Percentiles rank a stretch among this genome's conserved stretches.
These are phyloP conservation scores for Drepanosiphum platanoidis DNA, from an alignment of 2,888 invertebrate species.

Conservation along the genomic window DNA sequence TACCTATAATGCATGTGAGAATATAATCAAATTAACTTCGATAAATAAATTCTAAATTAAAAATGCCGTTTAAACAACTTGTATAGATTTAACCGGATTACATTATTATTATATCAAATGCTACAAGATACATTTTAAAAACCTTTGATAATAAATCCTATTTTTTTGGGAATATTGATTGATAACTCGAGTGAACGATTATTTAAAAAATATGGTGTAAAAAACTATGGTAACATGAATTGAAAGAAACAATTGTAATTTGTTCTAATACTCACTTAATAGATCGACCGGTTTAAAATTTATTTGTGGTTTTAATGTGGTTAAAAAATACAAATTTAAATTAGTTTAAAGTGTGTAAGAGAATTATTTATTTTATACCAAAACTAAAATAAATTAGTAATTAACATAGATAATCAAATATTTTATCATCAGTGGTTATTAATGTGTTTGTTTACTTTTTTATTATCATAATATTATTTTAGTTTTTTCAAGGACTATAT, in stretches of 20 bases:
- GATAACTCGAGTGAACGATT: neutral
- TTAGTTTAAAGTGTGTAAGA: neutral
- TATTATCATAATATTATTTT: neutral
- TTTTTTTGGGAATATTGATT: too few species aligned
- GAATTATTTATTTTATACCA: neutral
- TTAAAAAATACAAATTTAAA: neutral
- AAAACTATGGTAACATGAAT: too few species aligned
- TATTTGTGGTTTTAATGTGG: too few species aligned
- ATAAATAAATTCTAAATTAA: neutral
- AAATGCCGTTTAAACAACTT: neutral
- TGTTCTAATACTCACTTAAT: neutral
- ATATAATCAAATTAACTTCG: neutral
- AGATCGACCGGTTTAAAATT: too few species aligned
- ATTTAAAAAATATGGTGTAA: too few species aligned
- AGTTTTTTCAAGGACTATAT: conserved; percentile 25
- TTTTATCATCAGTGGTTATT: neutral
- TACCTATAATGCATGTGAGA: neutral
- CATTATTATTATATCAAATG: too few species aligned
- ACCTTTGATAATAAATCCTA: too few species aligned
- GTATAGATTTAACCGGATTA: neutral
- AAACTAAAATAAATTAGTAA: neutral
- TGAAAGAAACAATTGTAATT: neutral
- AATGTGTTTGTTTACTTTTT: neutral
- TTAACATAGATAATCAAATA: neutral
- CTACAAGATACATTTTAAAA: too few species aligned